Evolutionary conservation across 2,888 invertebrate genomes (phyloP).

Genomic region (Nomada lathburiana): DNA sequence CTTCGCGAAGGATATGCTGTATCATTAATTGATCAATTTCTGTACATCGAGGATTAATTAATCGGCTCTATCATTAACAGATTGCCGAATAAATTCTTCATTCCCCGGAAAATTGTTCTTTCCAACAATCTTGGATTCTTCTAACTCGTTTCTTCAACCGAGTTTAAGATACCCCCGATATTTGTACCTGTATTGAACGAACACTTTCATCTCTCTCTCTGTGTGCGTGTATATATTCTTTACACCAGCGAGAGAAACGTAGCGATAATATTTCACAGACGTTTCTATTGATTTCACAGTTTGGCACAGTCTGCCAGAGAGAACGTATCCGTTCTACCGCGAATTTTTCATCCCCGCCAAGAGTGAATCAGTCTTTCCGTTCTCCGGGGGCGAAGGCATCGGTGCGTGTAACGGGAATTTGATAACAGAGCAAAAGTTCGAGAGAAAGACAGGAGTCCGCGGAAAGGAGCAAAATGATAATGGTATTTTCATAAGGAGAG

Average conservation of each 20-base stretch:
- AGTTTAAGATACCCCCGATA: background rate
- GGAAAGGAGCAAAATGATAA: slow-evolving; percentile 6
- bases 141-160: no score
- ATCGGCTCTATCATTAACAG: no score
- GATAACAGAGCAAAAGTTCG: slow-evolving; percentile 20
- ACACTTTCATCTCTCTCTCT: background rate
- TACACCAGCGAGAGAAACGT: background rate
- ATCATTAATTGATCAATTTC: no score
- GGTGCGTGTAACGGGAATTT: slow-evolving; percentile 28
- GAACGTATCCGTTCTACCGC: slow-evolving; percentile 17
- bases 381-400: background rate
- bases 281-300: slow-evolving; percentile 22
- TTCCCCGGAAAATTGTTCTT: no score
- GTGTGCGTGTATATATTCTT: background rate
- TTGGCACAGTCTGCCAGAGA: background rate
- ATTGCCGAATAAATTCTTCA: no score
- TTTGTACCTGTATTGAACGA: background rate
- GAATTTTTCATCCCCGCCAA: slow-evolving; percentile 37
- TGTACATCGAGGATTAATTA: no score
- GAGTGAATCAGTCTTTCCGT: slow-evolving; percentile 5
- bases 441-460: background rate
- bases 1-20: no score
- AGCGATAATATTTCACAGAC: slow-evolving; percentile 36
- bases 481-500: slow-evolving; percentile 61
- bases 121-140: no score